Percentiles rank a stretch among this genome's conserved stretches.
Evolutionary conservation across 2,797 vertebrate species (phyloP).

Genomic region (Squalus acanthias): DNA sequence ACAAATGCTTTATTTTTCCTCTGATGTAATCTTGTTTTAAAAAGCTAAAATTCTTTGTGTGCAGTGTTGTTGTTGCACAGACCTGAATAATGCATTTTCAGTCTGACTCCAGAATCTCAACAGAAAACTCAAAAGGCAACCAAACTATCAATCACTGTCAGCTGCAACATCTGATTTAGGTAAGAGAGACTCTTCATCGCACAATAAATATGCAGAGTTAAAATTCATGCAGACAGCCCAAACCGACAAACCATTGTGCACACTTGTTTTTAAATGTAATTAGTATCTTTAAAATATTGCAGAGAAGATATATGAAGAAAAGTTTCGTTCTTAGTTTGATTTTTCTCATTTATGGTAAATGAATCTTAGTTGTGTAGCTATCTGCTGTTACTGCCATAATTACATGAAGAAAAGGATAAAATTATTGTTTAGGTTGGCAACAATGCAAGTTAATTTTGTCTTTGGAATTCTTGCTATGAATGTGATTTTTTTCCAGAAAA

Average conservation of each 20-base stretch:
- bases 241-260: neutral
- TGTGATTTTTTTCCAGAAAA: neutral
- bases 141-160: neutral
- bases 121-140: neutral
- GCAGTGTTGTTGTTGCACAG: neutral
- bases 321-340: neutral
- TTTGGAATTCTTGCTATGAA: neutral
- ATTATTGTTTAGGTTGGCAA: neutral
- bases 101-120: neutral
- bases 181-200: neutral
- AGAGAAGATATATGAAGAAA: neutral
- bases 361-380: neutral
- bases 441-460: neutral
- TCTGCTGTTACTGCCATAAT: neutral
- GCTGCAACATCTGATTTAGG: neutral
- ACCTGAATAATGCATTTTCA: neutral
- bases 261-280: neutral
- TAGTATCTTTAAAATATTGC: neutral
- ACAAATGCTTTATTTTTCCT: neutral
- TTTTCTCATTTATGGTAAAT: constrained; percentile 11
- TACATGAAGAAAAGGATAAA: neutral
- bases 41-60: neutral
- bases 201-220: neutral
- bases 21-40: neutral
- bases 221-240: neutral